Base-by-base conservation (phyloP, 1,140 invertebrate genomes). In the Bathynomus jamesi region DNA sequence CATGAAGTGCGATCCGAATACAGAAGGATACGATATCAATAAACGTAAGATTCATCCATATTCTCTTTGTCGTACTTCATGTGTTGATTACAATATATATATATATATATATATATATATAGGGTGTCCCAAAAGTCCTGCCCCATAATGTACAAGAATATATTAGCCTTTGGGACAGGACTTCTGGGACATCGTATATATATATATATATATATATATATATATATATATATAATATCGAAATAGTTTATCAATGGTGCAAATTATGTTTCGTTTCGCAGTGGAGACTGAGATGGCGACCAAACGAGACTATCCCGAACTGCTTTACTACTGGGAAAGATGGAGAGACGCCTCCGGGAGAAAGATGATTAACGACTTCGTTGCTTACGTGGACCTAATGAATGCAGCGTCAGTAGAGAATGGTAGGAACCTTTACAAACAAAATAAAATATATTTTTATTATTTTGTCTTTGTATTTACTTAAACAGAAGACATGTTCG, bases 301-400 rank as follows among this genome's bases (percentile, higher is more conserved):
- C 77, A 89, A 86, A 79, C 86, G 88, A 67, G 86, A 89, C 69
- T 95, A 89, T 76, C 85, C 89, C 81, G 84, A 89, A 84, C 93
- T 91, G 77, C 85, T 92, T 0, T 85, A 89, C 75, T 80, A 27
- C 5, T 64, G 62, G 62, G 2, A 2, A 29, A 8, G 25, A 29
- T 64, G 62, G 62, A 13, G 62, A 2, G 62, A 64, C 2, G 62
- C 62, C 1, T 27, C 28, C 1, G 62, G 62, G 1, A 64, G 25
- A 7, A 7, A 64, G 7, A 29, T 64, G 63, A 30, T 65, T 27
- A 28, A 2, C 29, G 1, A 28, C 29, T 28, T 65, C 25, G 21
- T 17, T 3, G 40, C 2, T 21, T 53, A 53, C 40, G 40, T 53
- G 21, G 40, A 3, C 21, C 5, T 53, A 21, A 53, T 53, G 40